A percentile compares a stretch with the other conserved stretches of the same genome.
Conservation (phyloP, 1,140 invertebrate genomes). For the Drosophila nigrodunni region DNA sequence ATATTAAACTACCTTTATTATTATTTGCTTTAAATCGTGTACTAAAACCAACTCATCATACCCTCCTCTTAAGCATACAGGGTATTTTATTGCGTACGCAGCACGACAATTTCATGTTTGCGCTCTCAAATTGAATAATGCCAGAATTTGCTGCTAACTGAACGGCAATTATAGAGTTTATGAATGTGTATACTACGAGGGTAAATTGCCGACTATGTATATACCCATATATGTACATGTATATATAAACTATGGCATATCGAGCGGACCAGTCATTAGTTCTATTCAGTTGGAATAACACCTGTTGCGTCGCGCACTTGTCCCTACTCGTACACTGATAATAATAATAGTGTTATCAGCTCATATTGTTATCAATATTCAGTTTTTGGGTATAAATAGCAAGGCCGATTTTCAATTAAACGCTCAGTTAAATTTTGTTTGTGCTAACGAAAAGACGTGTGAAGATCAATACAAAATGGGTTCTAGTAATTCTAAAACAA, state of each 20-base stretch:
- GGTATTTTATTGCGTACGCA: slow-evolving; percentile 2
- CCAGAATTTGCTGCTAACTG: neutral
- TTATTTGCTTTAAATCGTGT: no score
- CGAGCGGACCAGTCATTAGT: neutral
- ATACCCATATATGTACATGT: no score
- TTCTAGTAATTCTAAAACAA: slow-evolving; percentile 37
- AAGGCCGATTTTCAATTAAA: slow-evolving; percentile 7
- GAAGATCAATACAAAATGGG: slow-evolving; percentile 37
- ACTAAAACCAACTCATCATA: neutral
- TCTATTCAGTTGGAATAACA: slow-evolving; percentile 6
- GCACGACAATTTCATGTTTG: slow-evolving; percentile 13
- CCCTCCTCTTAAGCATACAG: neutral
- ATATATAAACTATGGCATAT: neutral
- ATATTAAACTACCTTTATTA: no score
- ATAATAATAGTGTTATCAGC: slow-evolving; percentile 25
- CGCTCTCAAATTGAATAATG: slow-evolving; percentile 8
- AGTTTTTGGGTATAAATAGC: slow-evolving; percentile 35
- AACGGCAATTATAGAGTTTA: neutral
- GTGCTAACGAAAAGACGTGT: slow-evolving; percentile 10
- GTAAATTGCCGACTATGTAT: neutral
- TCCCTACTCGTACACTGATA: slow-evolving; percentile 13
- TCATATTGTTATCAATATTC: neutral
- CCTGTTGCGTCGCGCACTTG: neutral
- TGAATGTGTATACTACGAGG: neutral
- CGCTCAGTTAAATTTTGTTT: slow-evolving; percentile 31